These are phyloP conservation scores for Lytechinus pictus DNA, from an alignment of 35 echinoderm and acorn worm genomes.

Conservation along the genomic window DNA sequence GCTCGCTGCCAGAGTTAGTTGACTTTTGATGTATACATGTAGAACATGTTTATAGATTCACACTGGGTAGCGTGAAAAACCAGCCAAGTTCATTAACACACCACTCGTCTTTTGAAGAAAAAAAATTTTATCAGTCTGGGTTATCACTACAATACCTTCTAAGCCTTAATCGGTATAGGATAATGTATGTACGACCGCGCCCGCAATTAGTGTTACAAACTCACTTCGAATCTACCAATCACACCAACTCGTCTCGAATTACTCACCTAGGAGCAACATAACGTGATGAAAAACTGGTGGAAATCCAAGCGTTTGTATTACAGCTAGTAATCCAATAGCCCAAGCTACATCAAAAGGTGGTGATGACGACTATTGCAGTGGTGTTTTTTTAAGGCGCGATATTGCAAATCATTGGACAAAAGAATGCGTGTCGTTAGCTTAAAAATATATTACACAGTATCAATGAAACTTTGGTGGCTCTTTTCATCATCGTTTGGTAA, in stretches of 20 bases:
- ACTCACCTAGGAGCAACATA: slow-evolving; percentile 1
- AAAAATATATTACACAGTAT: neutral
- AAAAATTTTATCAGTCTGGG: neutral
- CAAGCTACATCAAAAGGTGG: neutral
- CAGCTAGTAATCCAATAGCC: neutral
- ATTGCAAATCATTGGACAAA: neutral
- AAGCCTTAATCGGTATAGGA: neutral
- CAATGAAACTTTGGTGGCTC: neutral
- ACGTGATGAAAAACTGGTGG: slow-evolving; percentile 29
- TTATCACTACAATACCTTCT: neutral
- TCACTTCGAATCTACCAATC: slow-evolving; percentile 24
- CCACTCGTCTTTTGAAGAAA: neutral
- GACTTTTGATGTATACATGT: neutral
- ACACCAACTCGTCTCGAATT: slow-evolving; percentile 22
- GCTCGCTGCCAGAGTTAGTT: neutral
- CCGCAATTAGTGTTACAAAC: slow-evolving; percentile 36
- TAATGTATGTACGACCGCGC: neutral
- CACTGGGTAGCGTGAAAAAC: neutral
- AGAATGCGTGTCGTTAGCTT: neutral
- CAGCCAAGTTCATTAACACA: neutral
- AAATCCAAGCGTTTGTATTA: slow-evolving; percentile 29
- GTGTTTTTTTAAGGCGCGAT: neutral
- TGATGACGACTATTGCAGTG: neutral
- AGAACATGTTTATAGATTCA: neutral
- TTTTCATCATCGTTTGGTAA: neutral